Percentiles rank a stretch among this genome's conserved stretches.
Evolutionary conservation across 2,888 invertebrate species (phyloP).

Genomic region (Drosophila pegasa): DNA sequence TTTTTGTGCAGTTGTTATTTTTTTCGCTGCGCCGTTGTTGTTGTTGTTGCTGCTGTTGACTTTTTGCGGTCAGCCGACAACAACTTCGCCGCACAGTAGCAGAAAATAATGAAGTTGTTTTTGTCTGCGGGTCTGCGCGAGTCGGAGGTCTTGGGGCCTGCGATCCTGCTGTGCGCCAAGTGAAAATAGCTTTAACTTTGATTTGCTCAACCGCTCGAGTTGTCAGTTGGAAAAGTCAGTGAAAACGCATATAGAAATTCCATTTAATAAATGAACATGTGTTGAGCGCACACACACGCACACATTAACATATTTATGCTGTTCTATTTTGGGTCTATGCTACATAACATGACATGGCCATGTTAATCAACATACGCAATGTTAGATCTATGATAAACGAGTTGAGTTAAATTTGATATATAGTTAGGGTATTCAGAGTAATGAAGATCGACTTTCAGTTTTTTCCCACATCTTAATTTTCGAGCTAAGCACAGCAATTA

Average conservation of each 20-base stretch:
- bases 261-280: slow-evolving; percentile 3
- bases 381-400: not conserved
- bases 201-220: slow-evolving; percentile 44
- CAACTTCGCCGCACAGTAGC: slow-evolving; percentile 63
- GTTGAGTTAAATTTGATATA: not conserved
- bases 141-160: slow-evolving; percentile 28
- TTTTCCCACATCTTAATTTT: slow-evolving; percentile 31
- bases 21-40: slow-evolving; percentile 20
- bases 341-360: slow-evolving; percentile 11
- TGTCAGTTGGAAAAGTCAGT: slow-evolving; percentile 36
- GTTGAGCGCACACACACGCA: not conserved
- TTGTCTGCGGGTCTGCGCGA: slow-evolving; percentile 48
- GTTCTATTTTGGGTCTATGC: slow-evolving; percentile 35
- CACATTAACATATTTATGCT: not conserved
- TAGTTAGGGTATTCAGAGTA: not conserved
- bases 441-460: slow-evolving; percentile 1
- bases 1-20: slow-evolving; percentile 48
- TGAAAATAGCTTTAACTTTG: slow-evolving; percentile 51
- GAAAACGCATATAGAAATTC: slow-evolving; percentile 21
- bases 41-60: slow-evolving; percentile 31
- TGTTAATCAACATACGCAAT: slow-evolving; percentile 31
- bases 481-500: slow-evolving; percentile 12
- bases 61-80: slow-evolving; percentile 59
- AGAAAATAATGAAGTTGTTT: slow-evolving; percentile 76
- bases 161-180: slow-evolving; percentile 53